Base-by-base conservation (phyloP, 2,888 invertebrate species). In the Athrips mouffetella region DNA sequence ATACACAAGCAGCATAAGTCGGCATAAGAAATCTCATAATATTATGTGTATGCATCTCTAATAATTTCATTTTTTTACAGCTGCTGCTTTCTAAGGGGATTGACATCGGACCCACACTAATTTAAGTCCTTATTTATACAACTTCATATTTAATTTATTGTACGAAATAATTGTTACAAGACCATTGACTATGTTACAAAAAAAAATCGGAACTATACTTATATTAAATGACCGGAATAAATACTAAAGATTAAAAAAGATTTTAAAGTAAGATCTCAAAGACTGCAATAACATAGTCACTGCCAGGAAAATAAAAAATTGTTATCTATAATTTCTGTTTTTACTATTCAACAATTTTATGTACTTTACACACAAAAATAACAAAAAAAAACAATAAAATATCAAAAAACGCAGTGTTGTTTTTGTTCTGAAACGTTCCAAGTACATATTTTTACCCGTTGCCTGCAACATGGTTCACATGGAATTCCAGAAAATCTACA, bases 261-360 rank as follows among this genome's bases (percentile, higher is more conserved):
- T 35, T 35, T 44, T 30, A n/a, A 31, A 21, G 62, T 60, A 77
- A 78, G 75, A 76, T 76, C 76, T 76, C 76, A 76, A 78, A 81
- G 81, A 82, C 83, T 83, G 83, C 75, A 70, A 73, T 73, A 78
- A 82, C 87, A 87, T 87, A 87, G 88, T 87, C 82, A 85, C 78
- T 80, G 83, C 81, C 80, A 73, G 63, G 63, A 63, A 76, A 71
- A 73, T 71, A 57, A 73, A 78, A 59, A 58, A 73, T 77, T 82
- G 77, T 81, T 81, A 80, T 65, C 41, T 8, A 40, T 23, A 65
- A 70, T 58, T 73, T 72, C 76, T 77, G 78, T 83, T 84, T 78
- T 80, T 82, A 79, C 73, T 80, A 78, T 57, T 68, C 70, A 67
- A 67, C 73, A 79, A 81, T 82, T 84, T 78, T 84, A 81, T 85